These are phyloP conservation scores for Torymus tubicola DNA, from an alignment of 2,888 invertebrate genomes.

Conservation along the genomic window DNA sequence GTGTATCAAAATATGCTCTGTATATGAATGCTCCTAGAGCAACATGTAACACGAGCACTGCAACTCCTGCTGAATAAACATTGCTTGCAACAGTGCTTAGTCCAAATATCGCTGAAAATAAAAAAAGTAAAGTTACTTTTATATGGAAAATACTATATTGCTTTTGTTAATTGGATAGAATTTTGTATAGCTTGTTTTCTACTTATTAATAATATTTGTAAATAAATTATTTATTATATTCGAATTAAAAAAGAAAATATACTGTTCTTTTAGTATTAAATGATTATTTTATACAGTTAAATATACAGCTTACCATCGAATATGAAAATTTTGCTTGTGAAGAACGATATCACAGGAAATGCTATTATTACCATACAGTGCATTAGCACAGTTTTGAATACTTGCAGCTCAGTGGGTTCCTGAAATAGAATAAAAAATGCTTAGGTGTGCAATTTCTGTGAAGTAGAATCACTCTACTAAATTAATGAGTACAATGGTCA, in stretches of 20 bases:
- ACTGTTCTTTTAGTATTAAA: too few species aligned
- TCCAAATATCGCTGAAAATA: constrained; percentile 77
- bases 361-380: constrained; percentile 87
- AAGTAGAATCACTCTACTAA: too few species aligned
- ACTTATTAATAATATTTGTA: background rate
- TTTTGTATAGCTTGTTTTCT: background rate
- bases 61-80: constrained; percentile 87
- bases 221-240: background rate
- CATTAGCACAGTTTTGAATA: constrained; percentile 86
- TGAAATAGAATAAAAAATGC: constrained; percentile 72
- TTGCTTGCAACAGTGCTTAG: constrained; percentile 81
- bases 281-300: too few species aligned
- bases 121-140: background rate
- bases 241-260: constrained; percentile 50
- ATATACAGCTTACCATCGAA: constrained; percentile 81
- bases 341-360: constrained; percentile 86
- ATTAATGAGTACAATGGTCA: too few species aligned
- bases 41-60: constrained; percentile 85
- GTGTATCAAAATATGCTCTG: constrained; percentile 82
- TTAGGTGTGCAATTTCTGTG: background rate
- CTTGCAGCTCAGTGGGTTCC: constrained; percentile 83
- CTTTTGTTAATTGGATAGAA: background rate
- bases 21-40: constrained; percentile 88
- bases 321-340: constrained; percentile 82
- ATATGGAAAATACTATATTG: too few species aligned